These are phyloP conservation scores for Tachina grossa DNA, from an alignment of 2,888 invertebrate species.

Conservation along the genomic window DNA sequence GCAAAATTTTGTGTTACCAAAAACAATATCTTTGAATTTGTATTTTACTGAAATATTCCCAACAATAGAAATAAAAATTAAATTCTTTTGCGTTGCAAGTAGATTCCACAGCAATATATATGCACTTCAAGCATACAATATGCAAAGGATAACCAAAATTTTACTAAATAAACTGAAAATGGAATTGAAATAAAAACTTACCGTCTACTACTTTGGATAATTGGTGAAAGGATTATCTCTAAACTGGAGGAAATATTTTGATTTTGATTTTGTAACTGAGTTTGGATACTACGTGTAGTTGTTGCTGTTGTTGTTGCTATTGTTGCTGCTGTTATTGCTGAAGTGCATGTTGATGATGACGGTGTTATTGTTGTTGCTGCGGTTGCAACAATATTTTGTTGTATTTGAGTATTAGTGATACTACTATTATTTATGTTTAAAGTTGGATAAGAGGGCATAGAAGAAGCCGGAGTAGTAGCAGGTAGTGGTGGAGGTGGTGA, in stretches of 20 bases:
- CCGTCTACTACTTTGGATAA: constrained; percentile 84
- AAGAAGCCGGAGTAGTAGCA: too few species aligned
- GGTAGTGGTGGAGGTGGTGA: too few species aligned
- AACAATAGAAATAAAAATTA: too few species aligned
- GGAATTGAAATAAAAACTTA: constrained; percentile 79
- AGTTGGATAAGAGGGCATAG: not conserved
- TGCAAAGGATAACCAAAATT: constrained; percentile 6
- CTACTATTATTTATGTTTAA: constrained; percentile 54
- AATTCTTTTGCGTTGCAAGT: not conserved
- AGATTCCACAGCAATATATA: constrained; percentile 16
- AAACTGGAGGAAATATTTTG: constrained; percentile 83
- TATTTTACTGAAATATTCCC: not conserved
- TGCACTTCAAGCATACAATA: not conserved
- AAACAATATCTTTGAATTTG: not conserved
- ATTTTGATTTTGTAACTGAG: constrained; percentile 79
- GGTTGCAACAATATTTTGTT: constrained; percentile 50
- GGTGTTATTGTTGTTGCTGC: constrained; percentile 62
- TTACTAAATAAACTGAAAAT: constrained; percentile 23
- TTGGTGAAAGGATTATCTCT: constrained; percentile 84
- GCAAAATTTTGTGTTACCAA: too few species aligned
- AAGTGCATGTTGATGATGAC: constrained; percentile 62
- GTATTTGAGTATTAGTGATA: constrained; percentile 55
- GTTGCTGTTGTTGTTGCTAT: constrained; percentile 36
- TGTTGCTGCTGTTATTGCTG: constrained; percentile 64
- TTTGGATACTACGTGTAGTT: constrained; percentile 72